Evolutionary conservation across 2,113 vertebrate genomes (phyloP).

Genomic region (Corythornis cristatus): DNA sequence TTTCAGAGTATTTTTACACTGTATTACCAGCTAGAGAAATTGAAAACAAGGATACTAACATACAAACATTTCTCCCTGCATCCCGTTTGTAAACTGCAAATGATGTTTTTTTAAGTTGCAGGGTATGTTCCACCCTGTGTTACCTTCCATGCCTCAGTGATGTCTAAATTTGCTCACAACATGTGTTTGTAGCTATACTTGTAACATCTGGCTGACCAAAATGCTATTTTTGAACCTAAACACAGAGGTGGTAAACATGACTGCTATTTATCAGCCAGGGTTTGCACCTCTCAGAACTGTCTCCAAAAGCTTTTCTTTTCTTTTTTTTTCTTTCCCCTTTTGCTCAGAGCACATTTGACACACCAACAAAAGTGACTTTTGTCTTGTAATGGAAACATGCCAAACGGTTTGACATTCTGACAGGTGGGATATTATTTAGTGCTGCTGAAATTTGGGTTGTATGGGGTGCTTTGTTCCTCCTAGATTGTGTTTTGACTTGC

Average conservation of each 20-base stretch:
- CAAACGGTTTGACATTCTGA: constrained; percentile 75
- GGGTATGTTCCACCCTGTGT: constrained; percentile 39
- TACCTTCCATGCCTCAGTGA: constrained; percentile 43
- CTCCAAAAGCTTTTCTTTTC: constrained; percentile 27
- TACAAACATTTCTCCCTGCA: constrained; percentile 16
- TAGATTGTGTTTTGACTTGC: constrained; percentile 83
- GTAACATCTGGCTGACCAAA: constrained; percentile 52
- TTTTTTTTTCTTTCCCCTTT: neutral
- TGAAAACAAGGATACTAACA: neutral
- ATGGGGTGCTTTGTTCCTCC: constrained; percentile 76
- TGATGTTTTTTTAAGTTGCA: constrained; percentile 11
- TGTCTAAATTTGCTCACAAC: constrained; percentile 53
- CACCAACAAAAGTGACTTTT: constrained; percentile 77
- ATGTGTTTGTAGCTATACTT: constrained; percentile 43
- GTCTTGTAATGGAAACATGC: constrained; percentile 70
- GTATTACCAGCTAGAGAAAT: neutral
- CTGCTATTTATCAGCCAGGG: constrained; percentile 39
- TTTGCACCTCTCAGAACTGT: constrained; percentile 31
- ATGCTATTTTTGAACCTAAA: constrained; percentile 46
- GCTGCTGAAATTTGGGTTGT: constrained; percentile 73
- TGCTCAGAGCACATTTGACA: constrained; percentile 63
- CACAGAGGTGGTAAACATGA: neutral
- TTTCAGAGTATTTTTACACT: neutral
- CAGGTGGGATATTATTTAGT: constrained; percentile 78
- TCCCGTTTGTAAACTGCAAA: constrained; percentile 26